These are phyloP conservation scores for Megalonaias nervosa DNA, from an alignment of 1,140 invertebrate genomes.

Conservation along the genomic window DNA sequence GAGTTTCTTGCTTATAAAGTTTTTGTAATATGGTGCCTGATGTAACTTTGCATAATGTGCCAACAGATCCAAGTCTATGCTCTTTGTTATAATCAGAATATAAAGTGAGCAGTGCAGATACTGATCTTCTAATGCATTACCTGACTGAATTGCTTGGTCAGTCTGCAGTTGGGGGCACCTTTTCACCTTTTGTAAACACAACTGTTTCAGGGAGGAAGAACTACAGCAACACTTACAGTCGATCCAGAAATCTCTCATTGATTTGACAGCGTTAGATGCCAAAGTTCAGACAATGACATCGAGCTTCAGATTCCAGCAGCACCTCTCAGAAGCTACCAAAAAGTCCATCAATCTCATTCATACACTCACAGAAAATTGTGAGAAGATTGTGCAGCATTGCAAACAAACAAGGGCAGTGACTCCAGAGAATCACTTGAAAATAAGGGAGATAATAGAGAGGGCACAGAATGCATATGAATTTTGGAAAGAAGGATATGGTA, in stretches of 20 bases:
- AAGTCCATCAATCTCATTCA: slow-evolving; percentile 25
- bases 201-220: slow-evolving; percentile 39
- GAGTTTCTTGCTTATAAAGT: too few relatives aligned
- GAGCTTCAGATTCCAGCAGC: slow-evolving; percentile 20
- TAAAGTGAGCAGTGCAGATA: neutral
- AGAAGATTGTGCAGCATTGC: slow-evolving; percentile 3
- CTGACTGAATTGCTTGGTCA: too few relatives aligned
- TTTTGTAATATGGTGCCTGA: too few relatives aligned
- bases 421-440: slow-evolving; percentile 15
- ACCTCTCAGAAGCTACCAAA: slow-evolving; percentile 33
- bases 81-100: neutral
- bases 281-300: slow-evolving; percentile 20
- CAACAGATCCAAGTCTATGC: neutral
- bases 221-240: slow-evolving; percentile 38
- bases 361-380: slow-evolving; percentile 1
- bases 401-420: slow-evolving; percentile 15
- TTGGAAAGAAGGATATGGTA: slow-evolving; percentile 37
- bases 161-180: too few relatives aligned
- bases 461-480: slow-evolving; percentile 39
- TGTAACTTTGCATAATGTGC: too few relatives aligned
- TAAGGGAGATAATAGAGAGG: slow-evolving; percentile 24
- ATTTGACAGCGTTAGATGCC: slow-evolving; percentile 23
- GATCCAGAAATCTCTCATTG: slow-evolving; percentile 16
- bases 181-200: too few relatives aligned
- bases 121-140: too few relatives aligned